Evolutionary conservation across 2,113 vertebrate genomes (phyloP).

Genomic region (Egretta garzetta): DNA sequence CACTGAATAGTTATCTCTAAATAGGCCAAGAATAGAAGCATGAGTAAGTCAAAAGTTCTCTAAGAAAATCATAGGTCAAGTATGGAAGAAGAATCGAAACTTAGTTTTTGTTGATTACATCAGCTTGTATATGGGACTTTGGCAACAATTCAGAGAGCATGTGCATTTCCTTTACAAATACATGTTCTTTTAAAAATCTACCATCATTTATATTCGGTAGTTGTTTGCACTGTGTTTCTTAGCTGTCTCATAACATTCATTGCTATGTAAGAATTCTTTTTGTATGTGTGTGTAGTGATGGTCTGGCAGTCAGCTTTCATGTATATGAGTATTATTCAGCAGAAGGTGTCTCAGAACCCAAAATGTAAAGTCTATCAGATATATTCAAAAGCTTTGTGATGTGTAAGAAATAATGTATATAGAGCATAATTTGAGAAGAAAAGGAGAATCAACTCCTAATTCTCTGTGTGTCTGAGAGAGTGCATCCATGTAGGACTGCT

Average conservation of each 20-base stretch:
- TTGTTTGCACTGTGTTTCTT: not conserved
- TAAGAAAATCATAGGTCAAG: not conserved
- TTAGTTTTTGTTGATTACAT: not conserved
- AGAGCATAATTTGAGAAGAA: not conserved
- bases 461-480: not conserved
- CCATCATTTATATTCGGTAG: not conserved
- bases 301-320: not conserved
- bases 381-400: not conserved
- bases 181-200: not conserved
- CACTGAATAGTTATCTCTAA: not conserved
- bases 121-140: not conserved
- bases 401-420: not conserved
- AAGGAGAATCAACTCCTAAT: not conserved
- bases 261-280: not conserved
- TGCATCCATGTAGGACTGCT: not conserved
- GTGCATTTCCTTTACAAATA: not conserved
- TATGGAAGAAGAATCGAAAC: not conserved
- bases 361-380: not conserved
- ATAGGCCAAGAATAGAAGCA: not conserved
- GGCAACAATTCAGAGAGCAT: not conserved
- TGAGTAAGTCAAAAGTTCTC: slow-evolving; percentile 13
- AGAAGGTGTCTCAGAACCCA: not conserved
- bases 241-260: not conserved
- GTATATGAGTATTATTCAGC: not conserved
- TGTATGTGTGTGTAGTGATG: not conserved